Base-by-base conservation (phyloP, 2,113 vertebrate species). In the Calidris pugnax region DNA sequence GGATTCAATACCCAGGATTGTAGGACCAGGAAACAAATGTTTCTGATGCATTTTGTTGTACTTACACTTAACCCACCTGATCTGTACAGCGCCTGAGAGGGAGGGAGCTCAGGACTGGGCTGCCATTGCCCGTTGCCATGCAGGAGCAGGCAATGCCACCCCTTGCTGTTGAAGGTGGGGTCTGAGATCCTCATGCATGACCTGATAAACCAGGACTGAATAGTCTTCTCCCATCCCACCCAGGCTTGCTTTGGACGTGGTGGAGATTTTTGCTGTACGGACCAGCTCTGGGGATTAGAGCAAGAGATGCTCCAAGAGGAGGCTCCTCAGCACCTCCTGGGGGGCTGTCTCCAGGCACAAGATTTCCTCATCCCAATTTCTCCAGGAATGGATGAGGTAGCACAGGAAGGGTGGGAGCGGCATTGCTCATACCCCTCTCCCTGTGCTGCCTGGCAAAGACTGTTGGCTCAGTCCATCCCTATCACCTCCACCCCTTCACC, bases 31-130 rank as follows among this genome's bases (percentile, higher is more conserved):
- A 51, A 50, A 76, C 68, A 0, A 6, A 69, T 2, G 2, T 26
- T 75, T 14, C 41, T 69, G 60, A 37, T 45, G 59, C 16, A 35
- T 27, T 3, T 55, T 21, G 16, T 2, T 59, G 41, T 71, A 55
- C 21, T 68, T 57, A 37, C 0, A 2, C 2, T 9, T 43, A n/a
- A 23, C 47, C 35, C 21, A 59, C 37, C 32, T 2, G 7, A 50
- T 32, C 26, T 3, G 0, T 15, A 33, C 9, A 37, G 53, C 9
- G 1, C 2, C 48, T 0, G 0, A 24, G n/a, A 28, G 50, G 59
- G 63, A 37, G 0, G 0, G 33, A 47, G 67, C 53, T 64, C 41
- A 10, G 33, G 72, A 35, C 67, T 69, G 73, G 17, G 39, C 24
- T 33, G 15, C 59, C 2, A 3, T 35, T 5, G 0, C 14, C 32